Evolutionary conservation across 2,888 invertebrate genomes (phyloP).

Genomic region (Trypoxylon attenuatum): DNA sequence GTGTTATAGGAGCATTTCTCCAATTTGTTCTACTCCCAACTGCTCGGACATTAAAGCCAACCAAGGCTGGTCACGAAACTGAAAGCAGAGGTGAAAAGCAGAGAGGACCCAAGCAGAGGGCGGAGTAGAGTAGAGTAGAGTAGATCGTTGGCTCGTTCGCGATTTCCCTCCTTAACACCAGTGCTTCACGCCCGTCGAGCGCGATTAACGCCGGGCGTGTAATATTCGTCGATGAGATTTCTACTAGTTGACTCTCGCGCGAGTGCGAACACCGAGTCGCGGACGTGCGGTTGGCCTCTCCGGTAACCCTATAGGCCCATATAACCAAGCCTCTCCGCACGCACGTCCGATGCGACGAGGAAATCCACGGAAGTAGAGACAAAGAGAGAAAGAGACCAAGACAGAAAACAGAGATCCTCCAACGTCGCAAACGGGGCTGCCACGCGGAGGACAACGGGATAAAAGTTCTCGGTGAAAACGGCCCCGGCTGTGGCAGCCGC

Average conservation of each 20-base stretch:
- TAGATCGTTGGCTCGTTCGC: neutral
- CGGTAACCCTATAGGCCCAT: constrained; percentile 55
- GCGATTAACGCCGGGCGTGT: constrained; percentile 59
- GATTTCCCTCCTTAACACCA: constrained; percentile 39
- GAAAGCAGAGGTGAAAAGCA: constrained; percentile 6
- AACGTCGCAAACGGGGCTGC: neutral
- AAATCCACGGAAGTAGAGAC: neutral
- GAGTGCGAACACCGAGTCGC: no score
- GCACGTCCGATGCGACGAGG: constrained; percentile 1
- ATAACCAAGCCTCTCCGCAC: constrained; percentile 20
- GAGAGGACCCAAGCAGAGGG: neutral
- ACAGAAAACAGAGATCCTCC: neutral
- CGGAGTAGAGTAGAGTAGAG: neutral
- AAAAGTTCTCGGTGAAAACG: constrained; percentile 22
- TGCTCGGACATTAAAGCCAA: no score
- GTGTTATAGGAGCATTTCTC: no score
- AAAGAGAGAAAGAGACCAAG: neutral
- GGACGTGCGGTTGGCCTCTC: constrained; percentile 53
- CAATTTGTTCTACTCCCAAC: no score
- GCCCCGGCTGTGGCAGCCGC: no score
- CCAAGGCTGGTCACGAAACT: no score
- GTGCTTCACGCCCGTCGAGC: constrained; percentile 31
- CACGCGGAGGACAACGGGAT: neutral
- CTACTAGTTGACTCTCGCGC: constrained; percentile 51
- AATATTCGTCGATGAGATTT: constrained; percentile 61